Evolutionary conservation across 2,113 vertebrate genomes (phyloP).

Genomic region (Columba janthina): DNA sequence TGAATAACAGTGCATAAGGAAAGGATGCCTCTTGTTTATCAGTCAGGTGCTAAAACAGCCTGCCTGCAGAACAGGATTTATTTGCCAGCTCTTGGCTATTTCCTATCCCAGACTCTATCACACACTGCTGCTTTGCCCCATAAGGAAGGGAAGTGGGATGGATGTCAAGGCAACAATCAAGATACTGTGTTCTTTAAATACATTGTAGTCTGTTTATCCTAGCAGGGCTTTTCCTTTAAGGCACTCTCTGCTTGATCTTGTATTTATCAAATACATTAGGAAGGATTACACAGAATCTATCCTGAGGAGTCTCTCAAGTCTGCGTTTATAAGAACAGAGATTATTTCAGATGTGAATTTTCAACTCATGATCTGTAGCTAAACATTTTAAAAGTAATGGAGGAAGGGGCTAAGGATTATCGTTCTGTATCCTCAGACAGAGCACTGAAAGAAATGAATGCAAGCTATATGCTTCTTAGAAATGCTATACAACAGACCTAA

Average conservation of each 20-base stretch:
- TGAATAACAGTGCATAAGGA: not conserved
- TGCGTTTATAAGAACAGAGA: not conserved
- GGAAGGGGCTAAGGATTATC: not conserved
- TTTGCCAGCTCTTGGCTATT: not conserved
- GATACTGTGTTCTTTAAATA: not conserved
- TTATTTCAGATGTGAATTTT: slow-evolving; percentile 10
- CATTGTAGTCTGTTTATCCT: not conserved
- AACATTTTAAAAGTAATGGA: not conserved
- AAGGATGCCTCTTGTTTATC: not conserved
- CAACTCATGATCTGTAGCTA: not conserved
- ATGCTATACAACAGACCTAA: not conserved
- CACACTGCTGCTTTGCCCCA: not conserved
- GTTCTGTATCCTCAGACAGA: not conserved
- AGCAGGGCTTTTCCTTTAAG: not conserved
- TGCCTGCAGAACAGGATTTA: not conserved
- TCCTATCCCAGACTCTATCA: not conserved
- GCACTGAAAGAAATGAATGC: not conserved
- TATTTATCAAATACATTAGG: not conserved
- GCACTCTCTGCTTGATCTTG: not conserved
- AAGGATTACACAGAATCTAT: not conserved
- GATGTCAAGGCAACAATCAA: not conserved
- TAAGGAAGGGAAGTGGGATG: not conserved
- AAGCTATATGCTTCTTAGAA: not conserved
- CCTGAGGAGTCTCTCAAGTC: not conserved
- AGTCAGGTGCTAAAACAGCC: not conserved